Base-by-base conservation (phyloP, 2,113 vertebrate genomes). In the Cairina moschata region DNA sequence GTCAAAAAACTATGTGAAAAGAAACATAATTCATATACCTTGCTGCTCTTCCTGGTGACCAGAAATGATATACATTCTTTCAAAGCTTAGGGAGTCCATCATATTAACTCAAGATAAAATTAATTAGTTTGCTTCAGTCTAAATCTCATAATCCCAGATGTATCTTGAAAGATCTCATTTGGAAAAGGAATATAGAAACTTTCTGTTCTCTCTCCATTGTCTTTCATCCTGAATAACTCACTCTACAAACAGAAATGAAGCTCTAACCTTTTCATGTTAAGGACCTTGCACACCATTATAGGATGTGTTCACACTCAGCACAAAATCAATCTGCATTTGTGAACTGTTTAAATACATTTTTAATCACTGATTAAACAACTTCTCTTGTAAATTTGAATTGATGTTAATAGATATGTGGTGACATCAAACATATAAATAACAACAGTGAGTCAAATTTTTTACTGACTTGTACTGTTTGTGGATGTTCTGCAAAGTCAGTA, bases 51-150 rank as follows among this genome's bases (percentile, higher is more conserved):
- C 14, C 54, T 59, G 40, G 2, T 79, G 25, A 79, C 23, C 21
- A 93, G 73, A 85, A 73, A 55, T 91, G 5, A 80, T 11, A 2
- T 2, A 22, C 23, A 32, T 8, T 44, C 13, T 84, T 50, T 91
- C 80, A 92, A 83, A 66, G 87, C 32, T 79, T 36, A 83, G 9
- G 65, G 20, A 4, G 25, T 40, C 59, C 67, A 74, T 83, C 36
- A 92, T 78, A 91, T n/a, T 52, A 93, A 66, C n/a, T 93, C 16
- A 84, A 86, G 90, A 22, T 9, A 89, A 87, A 65, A 84, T 83
- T 56, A 85, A 17, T 78, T 40, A 12, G 26, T 42, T 91, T 52
- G 9, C 34, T 88, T 80, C 50, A 34, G 17, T 32, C 34, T 22
- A 31, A 54, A 55, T 1, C 82, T 6, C 7, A 59, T 86, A 91